phyloP scores from a whole-genome alignment of 2,797 vertebrate species.

The Hydrophis major region DNA sequence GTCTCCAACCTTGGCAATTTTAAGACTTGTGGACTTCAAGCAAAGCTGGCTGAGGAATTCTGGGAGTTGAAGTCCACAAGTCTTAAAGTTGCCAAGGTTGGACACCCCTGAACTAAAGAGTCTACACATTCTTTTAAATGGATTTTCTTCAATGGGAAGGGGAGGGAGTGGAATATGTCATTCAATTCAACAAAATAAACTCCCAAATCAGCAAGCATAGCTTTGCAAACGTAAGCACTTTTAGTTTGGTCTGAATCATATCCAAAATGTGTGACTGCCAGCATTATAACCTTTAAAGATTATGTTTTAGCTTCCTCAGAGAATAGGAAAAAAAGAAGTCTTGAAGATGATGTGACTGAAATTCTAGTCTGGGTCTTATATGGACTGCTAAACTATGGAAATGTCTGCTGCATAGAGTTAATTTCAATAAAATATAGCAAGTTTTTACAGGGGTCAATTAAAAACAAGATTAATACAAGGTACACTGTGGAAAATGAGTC shows the following conservation, averaged over 20 bases:
- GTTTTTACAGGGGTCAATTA: not conserved
- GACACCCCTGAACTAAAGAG: not conserved
- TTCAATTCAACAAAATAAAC: not conserved
- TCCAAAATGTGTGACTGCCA: not conserved
- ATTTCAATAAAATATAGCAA: not conserved
- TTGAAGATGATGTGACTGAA: not conserved
- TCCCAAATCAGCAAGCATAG: not conserved
- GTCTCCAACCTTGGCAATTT: no score
- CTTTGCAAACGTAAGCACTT: no score
- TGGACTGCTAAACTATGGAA: not conserved
- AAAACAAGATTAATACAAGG: not conserved
- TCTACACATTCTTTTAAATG: not conserved
- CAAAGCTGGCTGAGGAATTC: no score
- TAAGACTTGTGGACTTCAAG: no score
- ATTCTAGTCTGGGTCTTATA: not conserved
- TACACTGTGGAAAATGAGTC: conserved; percentile 12
- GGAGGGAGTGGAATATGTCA: not conserved
- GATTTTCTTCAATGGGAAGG: not conserved
- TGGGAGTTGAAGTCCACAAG: no score
- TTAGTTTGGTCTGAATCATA: not conserved
- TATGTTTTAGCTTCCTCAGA: not conserved
- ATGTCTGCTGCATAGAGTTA: not conserved
- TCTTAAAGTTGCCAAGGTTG: no score
- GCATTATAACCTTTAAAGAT: not conserved
- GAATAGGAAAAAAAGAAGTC: not conserved